Base-by-base conservation (phyloP, 2,888 invertebrate genomes). In the Drosophila emarginata region DNA sequence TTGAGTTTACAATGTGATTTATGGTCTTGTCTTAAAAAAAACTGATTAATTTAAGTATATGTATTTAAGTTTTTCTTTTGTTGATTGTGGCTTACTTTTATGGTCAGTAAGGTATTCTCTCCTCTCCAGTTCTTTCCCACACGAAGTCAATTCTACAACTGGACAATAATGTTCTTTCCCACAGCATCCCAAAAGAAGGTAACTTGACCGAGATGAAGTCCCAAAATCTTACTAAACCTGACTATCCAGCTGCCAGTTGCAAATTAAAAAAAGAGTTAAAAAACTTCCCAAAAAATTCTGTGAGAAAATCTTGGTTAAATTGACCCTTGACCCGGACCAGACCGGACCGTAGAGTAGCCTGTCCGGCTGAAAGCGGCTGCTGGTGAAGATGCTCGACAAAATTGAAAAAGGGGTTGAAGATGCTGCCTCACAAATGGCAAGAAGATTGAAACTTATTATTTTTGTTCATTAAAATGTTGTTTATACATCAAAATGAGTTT, bases 321-420 rank as follows among this genome's bases (percentile, higher is more conserved):
- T 89, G 80, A 89, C 79, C 90, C 78, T 75, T 89, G 90, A 88
- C 88, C 88, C n/a, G n/a, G 76, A 87, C 88, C 88, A 76, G 58
- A 65, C 28, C 61, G 32, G 9, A 32, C 32, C 32, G 4, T 32
- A 61, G 7, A 54, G 45, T 64, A 21, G 45, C 21, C 45, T 45
- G 63, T 56, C 68, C 68, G 68, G 57, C 21, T 14, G n/a, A 54
- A 45, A 6, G 40, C 21, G 45, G 45, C 45, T 45, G 45, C 45
- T 21, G 45, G 15, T 9, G 37, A 74, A 67, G 67, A 73, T 70
- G 62, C 53, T 58, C 39, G 32, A 57, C 23, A 54, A 45, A 28
- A 18, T 4, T 4, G 0, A 23, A 5, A 26, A 82, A 86, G 83
- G 85, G 86, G 83, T 85, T 65, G 86, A 60, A 71, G 54, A 26